These are phyloP conservation scores for Lochmaea capreae DNA, from an alignment of 2,888 invertebrate genomes.

Conservation along the genomic window DNA sequence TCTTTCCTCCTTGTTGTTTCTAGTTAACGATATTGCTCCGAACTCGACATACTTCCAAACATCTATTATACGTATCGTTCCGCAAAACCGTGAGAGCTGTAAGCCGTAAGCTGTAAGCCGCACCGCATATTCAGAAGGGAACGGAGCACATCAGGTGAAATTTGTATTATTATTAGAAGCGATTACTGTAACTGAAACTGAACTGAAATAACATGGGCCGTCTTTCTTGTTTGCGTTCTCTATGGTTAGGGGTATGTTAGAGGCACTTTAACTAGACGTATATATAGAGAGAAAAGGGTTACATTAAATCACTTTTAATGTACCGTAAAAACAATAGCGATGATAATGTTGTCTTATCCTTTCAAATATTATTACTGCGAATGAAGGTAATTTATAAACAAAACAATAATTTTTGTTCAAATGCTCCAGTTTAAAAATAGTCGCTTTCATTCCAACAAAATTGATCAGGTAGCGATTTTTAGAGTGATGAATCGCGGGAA, in stretches of 20 bases:
- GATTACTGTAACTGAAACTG: constrained; percentile 19
- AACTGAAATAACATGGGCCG: constrained; percentile 14
- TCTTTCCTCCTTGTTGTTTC: constrained; percentile 16
- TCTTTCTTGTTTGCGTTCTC: constrained; percentile 10
- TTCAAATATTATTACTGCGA: background rate
- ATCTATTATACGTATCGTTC: constrained; percentile 19
- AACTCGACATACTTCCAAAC: constrained; percentile 12
- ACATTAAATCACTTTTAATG: background rate
- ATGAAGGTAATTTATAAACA: too few relatives aligned
- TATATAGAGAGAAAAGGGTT: background rate
- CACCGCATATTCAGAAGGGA: constrained; percentile 14
- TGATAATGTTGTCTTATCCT: background rate
- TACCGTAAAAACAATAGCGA: background rate
- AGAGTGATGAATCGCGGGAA: too few relatives aligned
- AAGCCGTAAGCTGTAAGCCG: constrained; percentile 13
- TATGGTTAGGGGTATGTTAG: background rate
- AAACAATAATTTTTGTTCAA: too few relatives aligned
- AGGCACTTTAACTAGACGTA: background rate
- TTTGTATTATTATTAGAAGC: constrained; percentile 20
- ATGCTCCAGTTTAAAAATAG: too few relatives aligned
- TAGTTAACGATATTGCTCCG: constrained; percentile 17
- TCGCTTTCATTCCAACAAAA: too few relatives aligned
- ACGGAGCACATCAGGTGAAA: constrained; percentile 17
- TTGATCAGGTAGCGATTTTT: too few relatives aligned
- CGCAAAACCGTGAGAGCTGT: constrained; percentile 9